Evolutionary conservation across 30 jellyfish, hydroid and myxozoan species (phyloP), one percentile per base, ranked within the genome.

Genomic region (Cassiopea xamachana): DNA sequence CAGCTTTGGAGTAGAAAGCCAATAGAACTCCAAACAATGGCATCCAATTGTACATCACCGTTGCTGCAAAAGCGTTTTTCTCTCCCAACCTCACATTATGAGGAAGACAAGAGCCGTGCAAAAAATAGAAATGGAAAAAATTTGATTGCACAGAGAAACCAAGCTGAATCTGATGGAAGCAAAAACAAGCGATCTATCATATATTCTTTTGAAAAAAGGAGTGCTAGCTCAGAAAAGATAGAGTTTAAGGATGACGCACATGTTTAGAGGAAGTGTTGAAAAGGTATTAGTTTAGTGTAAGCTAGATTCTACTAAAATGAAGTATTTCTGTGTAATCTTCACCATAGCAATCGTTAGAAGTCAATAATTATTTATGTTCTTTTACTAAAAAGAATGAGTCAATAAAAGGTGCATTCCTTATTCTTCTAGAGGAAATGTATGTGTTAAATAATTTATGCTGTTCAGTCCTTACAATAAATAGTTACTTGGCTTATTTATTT

Each of bases 11-110:
- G 72, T 10, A 86, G 47, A 62, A 86, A 61, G 69, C 74, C 87
- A 17, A 59, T 86, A 12, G 77, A 86, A 15, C 48, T 86, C 82
- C 86, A 74, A 19, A 86, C 93, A 46, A 71, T 84, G 68, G 77
- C 85, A 17, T 84, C 92, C 55, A 48, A 51, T 85, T 71, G 59
- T 78, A 59, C 77, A 46, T 84, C 92, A 2, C 92, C 92, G 6
- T 58, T 84, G 48, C 43, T 84, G 46, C 77, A 58, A 80, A 16
- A 18, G n/a, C 77, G 48, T 14, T 14, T 60, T 73, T 15, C 79
- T 2, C 13, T 71, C n/a, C 27, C 46, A 45, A 16, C 44, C 70
- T 55, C 4, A 2, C 78, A 60, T 46, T 49, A 8, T 12, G 92
- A 74, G 14, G 79, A 12, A 15, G 74, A 55, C 15, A 50, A 27